Percentiles rank a stretch among this genome's conserved stretches.
These are phyloP conservation scores for Alaudala cheleensis DNA, from an alignment of 2,113 vertebrate genomes.

Conservation along the genomic window DNA sequence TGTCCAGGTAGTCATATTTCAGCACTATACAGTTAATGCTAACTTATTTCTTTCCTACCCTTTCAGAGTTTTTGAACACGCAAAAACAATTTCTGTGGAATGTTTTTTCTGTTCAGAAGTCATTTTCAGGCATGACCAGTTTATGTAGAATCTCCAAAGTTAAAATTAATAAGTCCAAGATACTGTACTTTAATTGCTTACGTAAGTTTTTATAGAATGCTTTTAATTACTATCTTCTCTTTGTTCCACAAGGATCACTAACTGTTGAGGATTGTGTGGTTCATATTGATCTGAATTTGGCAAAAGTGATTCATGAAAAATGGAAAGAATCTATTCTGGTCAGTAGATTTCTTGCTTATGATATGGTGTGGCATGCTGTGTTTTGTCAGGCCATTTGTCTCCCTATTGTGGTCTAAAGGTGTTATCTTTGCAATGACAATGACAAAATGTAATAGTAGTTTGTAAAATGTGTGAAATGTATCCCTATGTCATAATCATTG, in stretches of 20 bases:
- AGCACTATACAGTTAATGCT: not conserved
- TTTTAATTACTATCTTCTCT: conserved; percentile 12
- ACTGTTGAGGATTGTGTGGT: conserved; percentile 89
- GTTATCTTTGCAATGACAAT: not conserved
- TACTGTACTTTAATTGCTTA: not conserved
- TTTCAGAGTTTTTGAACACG: not conserved
- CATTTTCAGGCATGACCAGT: not conserved
- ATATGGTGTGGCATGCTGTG: not conserved
- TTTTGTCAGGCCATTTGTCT: not conserved
- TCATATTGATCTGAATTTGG: conserved; percentile 92
- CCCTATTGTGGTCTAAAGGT: not conserved
- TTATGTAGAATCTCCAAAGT: not conserved
- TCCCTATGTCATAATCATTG: not conserved
- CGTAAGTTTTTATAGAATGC: not conserved
- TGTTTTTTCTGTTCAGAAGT: not conserved
- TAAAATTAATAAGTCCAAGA: not conserved
- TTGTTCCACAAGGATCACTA: conserved; percentile 76
- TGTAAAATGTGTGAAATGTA: not conserved
- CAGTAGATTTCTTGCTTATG: conserved; percentile 59
- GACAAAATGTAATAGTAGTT: not conserved
- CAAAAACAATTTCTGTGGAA: not conserved
- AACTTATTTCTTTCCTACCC: not conserved
- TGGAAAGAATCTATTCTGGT: conserved; percentile 97
- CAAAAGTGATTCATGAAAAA: conserved; percentile 92
- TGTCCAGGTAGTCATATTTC: not conserved